Percentiles rank a stretch among this genome's conserved stretches.
These are phyloP conservation scores for Microdon myrmicae DNA, from an alignment of 2,888 invertebrate species.

Conservation along the genomic window DNA sequence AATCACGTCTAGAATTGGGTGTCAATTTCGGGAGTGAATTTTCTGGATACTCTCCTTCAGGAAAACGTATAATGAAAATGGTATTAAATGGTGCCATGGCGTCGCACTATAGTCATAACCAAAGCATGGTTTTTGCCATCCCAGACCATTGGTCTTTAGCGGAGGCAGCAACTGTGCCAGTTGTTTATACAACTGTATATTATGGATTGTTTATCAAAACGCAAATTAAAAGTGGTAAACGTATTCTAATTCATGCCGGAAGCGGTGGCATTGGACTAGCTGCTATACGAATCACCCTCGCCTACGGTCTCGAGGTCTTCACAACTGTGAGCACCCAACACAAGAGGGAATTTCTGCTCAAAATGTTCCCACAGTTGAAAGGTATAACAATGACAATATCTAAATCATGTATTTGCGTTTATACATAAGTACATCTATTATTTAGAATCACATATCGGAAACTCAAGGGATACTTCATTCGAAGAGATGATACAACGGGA, in stretches of 20 bases:
- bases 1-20: slow-evolving; percentile 73
- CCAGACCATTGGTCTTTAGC: slow-evolving; percentile 79
- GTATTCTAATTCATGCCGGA: slow-evolving; percentile 71
- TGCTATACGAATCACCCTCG: slow-evolving; percentile 78
- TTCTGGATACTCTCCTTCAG: slow-evolving; percentile 71
- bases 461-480: slow-evolving; percentile 87
- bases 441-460: slow-evolving; percentile 76
- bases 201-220: slow-evolving; percentile 67
- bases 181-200: slow-evolving; percentile 79
- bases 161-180: slow-evolving; percentile 82
- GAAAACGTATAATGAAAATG: slow-evolving; percentile 75
- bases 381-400: too few relatives aligned
- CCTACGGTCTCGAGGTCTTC: slow-evolving; percentile 73
- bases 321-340: slow-evolving; percentile 77
- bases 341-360: slow-evolving; percentile 73
- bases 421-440: background rate
- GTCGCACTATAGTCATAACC: slow-evolving; percentile 62
- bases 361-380: slow-evolving; percentile 69
- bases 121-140: slow-evolving; percentile 71
- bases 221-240: slow-evolving; percentile 63
- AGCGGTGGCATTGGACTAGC: slow-evolving; percentile 82
- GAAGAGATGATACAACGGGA: slow-evolving; percentile 83
- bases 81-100: slow-evolving; percentile 69
- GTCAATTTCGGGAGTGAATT: slow-evolving; percentile 77
- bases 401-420: too few relatives aligned